Evolutionary conservation across 1,140 invertebrate genomes (phyloP), one percentile per base, ranked within the genome.

Genomic region (Euura lappo): DNA sequence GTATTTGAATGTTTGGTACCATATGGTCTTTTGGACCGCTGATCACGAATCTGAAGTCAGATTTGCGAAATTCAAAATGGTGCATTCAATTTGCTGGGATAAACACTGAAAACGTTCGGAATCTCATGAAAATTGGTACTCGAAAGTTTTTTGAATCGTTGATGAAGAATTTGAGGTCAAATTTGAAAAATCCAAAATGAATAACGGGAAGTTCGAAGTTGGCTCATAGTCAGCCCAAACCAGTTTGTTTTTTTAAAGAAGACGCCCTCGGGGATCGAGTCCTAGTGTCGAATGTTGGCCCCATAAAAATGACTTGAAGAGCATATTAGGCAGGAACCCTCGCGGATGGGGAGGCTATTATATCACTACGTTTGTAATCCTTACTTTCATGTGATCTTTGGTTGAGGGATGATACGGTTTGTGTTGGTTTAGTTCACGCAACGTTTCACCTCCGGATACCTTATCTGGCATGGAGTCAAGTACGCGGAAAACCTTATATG

Each of bases 341-440:
- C 28, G 28, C 28, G 28, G 28, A 28, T 28, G 28, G 28, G 28
- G 28, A 28, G 51, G 51, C 51, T n/a, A 60, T 60, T 60, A 60
- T 60, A 60, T 60, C 51, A n/a, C 51, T 60, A 28, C 51, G 51
- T 60, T 60, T 60, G 51, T 60, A 60, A 60, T 60, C 51, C 51
- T 60, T 60, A 60, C 51, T 60, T 60, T 60, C 4, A 60, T 60
- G 51, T 60, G 51, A n/a, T 60, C 51, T 3, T 60, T 60, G 51
- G 51, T 11, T n/a, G 6, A 60, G 51, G 51, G 51, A 60, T 28
- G 28, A 28, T 28, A 28, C 28, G 28, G 28, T 60, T 60, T 60
- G 13, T 60, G 51, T 60, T n/a, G 51, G 8, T 60, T 60, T n/a
- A 8, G 8, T 60, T 3, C 6, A n/a, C 51, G 5, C 8, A 60